Percentiles rank a stretch among this genome's conserved stretches.
Evolutionary conservation across 2,797 vertebrate species (phyloP).

Genomic region (Pogonophryne albipinna): DNA sequence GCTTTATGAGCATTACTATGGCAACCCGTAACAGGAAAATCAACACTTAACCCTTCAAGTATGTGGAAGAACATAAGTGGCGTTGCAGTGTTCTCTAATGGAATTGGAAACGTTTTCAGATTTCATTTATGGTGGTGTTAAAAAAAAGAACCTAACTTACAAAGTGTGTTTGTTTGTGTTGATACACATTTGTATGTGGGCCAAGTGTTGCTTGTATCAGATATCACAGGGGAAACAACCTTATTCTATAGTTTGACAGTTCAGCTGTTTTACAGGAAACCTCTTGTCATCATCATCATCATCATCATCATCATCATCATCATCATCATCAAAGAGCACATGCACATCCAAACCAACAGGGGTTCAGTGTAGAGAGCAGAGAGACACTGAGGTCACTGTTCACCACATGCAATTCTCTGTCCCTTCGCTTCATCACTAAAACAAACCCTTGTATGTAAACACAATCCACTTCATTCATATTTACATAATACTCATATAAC

Average conservation of each 20-base stretch:
- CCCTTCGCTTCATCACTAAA: too few relatives aligned
- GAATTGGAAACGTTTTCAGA: too few relatives aligned
- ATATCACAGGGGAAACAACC: background rate
- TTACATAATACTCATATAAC: conserved; percentile 18
- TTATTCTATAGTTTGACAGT: background rate
- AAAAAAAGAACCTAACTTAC: too few relatives aligned
- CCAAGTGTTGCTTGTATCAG: background rate
- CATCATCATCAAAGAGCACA: background rate
- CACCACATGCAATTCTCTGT: background rate
- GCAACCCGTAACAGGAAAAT: background rate
- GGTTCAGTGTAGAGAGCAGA: background rate
- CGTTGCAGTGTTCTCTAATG: too few relatives aligned
- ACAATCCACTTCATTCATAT: background rate
- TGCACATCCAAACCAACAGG: background rate
- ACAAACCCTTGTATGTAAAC: background rate
- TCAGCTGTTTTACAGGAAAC: background rate
- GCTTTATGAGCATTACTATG: background rate
- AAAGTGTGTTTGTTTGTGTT: too few relatives aligned
- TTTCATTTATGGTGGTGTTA: too few relatives aligned
- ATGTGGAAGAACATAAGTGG: too few relatives aligned
- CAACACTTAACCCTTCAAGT: background rate
- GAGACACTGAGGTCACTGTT: conserved; percentile 21
- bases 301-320: too few relatives aligned
- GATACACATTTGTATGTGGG: too few relatives aligned
- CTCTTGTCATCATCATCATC: background rate